phyloP scores from a whole-genome alignment of 2,888 invertebrate genomes.

The Priapulus caudatus region DNA sequence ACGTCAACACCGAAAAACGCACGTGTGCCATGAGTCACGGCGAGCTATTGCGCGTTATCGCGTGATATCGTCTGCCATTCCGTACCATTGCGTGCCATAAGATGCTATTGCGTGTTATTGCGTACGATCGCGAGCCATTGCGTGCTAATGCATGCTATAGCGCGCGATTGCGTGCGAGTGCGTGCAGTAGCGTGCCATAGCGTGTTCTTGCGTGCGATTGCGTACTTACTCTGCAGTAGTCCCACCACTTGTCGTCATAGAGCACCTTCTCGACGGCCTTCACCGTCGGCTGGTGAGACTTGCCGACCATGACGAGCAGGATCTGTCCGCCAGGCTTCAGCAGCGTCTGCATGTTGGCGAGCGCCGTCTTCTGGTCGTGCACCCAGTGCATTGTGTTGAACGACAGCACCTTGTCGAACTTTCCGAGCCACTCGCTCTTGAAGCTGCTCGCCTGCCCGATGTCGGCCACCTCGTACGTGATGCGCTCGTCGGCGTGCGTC shows the following conservation, averaged over 20 bases:
- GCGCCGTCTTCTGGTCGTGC: not conserved
- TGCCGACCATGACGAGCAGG: not conserved
- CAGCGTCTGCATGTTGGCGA: not conserved
- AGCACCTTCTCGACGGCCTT: not conserved
- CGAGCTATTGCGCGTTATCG: no score
- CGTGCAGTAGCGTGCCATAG: no score
- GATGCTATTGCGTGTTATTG: no score
- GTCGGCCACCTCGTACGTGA: not conserved
- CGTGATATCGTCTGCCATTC: no score
- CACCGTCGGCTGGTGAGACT: not conserved
- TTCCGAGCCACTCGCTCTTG: not conserved
- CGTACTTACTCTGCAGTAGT: not conserved
- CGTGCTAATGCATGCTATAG: no score
- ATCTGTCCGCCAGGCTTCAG: slow-evolving; percentile 1
- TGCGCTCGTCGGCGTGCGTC: not conserved
- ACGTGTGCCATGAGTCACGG: no score
- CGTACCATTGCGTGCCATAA: no score
- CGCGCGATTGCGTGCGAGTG: no score
- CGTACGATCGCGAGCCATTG: no score
- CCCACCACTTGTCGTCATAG: not conserved
- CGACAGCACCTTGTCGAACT: not conserved
- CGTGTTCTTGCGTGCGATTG: no score
- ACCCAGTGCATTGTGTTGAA: slow-evolving; percentile 3
- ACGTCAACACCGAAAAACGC: no score
- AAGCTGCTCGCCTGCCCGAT: not conserved